Conservation (phyloP, 2,797 vertebrate genomes). For the Pygocentrus nattereri region DNA sequence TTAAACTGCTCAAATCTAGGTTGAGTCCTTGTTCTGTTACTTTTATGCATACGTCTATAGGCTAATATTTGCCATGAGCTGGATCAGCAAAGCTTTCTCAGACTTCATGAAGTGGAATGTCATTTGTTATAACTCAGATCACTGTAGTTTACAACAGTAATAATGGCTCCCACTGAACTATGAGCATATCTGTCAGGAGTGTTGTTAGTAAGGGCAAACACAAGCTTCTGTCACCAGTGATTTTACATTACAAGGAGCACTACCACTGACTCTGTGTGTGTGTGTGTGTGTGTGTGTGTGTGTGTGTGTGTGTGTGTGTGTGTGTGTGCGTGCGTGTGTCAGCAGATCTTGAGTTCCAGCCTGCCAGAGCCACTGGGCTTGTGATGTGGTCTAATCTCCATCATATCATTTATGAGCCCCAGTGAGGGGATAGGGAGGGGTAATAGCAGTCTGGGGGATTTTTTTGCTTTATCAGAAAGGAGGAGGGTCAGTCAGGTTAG, state of each 20-base stretch:
- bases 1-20: no score
- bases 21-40: neutral
- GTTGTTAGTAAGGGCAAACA: no score
- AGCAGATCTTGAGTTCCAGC: neutral
- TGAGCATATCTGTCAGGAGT: no score
- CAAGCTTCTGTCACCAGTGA: no score
- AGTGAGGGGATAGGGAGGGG: neutral
- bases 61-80: neutral
- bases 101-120: neutral
- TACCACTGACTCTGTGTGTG: no score
- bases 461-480: neutral
- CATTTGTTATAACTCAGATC: neutral
- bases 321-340: neutral
- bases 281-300: neutral
- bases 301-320: neutral
- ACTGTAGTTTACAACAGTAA: neutral
- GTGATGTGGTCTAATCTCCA: constrained; percentile 5
- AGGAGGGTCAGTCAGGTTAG: constrained; percentile 3
- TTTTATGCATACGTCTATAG: neutral
- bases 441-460: constrained; percentile 2
- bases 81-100: neutral
- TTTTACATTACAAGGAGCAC: no score
- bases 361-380: neutral
- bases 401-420: constrained; percentile 9
- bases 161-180: no score